Base-by-base conservation (phyloP, 2,888 invertebrate genomes). In the Ochlodes sylvanus region DNA sequence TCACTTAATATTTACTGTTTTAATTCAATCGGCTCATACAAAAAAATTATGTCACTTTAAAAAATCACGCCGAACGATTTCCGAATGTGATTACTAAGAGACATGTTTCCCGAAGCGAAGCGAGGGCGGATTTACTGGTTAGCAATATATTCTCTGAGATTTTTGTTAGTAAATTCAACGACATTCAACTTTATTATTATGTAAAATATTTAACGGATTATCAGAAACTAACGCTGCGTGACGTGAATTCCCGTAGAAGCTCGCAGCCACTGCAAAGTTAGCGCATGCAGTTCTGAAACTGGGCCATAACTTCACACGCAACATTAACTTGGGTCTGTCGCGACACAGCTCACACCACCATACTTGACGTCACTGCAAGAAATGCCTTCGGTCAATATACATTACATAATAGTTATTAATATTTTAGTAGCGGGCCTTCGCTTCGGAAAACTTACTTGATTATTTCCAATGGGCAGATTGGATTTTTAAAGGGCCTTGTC, bases 251-350 rank as follows among this genome's bases (percentile, higher is more conserved):
- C 81, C 82, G 77, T 76, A 82, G 82, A 77, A 86, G 78, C 79
- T 84, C 84, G 79, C 83, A 80, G 78, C 78, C 77, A 75, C 75
- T 76, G 80, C 82, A 81, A 82, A 86, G 86, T 88, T 85, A 82
- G 87, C 77, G 86, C 85, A 84, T 87, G 88, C 86, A 89, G 85
- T 84, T 76, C 79, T 74, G 81, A 79, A 85, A 87, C 85, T 84
- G 81, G 83, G 83, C 86, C 82, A 86, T 90, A 89, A 90, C 86
- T 92, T 88, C 82, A 85, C 89, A 90, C 88, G 90, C 90, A 86
- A 92, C 91, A 91, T 92, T 92, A 90, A 91, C 82, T 87, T 83
- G 80, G 83, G 81, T 80, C 83, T 83, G 83, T 82, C 83, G 84
- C 86, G 85, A 86, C 85, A 82, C 42, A 78, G 77, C 81, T 76